These are phyloP conservation scores for Ormyrus rosae DNA, from an alignment of 2,888 invertebrate species.

Conservation along the genomic window DNA sequence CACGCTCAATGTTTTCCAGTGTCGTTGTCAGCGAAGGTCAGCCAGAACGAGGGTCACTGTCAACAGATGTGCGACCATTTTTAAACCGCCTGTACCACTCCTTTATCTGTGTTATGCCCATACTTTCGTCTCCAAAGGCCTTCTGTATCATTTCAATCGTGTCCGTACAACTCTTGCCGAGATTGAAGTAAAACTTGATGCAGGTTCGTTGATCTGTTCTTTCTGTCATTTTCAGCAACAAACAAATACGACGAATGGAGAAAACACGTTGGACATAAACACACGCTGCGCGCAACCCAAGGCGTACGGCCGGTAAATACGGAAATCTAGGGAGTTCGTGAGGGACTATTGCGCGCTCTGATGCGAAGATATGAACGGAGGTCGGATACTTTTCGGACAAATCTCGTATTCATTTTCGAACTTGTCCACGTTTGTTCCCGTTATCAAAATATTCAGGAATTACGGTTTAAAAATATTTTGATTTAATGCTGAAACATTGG, in stretches of 20 bases:
- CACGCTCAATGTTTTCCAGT: constrained; percentile 24
- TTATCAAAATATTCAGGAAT: too few species aligned
- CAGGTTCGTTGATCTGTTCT: constrained; percentile 2
- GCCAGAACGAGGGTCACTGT: constrained; percentile 58
- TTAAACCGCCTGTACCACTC: constrained; percentile 61
- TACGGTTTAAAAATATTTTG: too few species aligned
- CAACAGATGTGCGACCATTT: constrained; percentile 54
- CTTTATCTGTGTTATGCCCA: constrained; percentile 58
- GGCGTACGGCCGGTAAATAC: too few species aligned
- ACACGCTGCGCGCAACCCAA: too few species aligned
- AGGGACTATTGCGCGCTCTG: not conserved
- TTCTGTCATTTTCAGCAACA: not conserved
- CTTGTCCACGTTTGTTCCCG: too few species aligned
- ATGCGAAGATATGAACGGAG: not conserved
- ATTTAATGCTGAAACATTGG: too few species aligned
- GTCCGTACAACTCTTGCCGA: constrained; percentile 33
- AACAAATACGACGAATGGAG: too few species aligned
- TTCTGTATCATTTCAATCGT: constrained; percentile 48
- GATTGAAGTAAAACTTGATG: constrained; percentile 46
- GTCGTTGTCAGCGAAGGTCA: constrained; percentile 52
- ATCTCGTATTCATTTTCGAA: not conserved
- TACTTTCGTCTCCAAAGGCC: constrained; percentile 54
- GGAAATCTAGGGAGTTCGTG: not conserved
- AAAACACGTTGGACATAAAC: too few species aligned
- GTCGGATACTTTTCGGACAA: not conserved